A percentile compares a stretch with the other conserved stretches of the same genome.
phyloP scores from a whole-genome alignment of 2,797 vertebrate genomes.

The Anguilla marmorata region DNA sequence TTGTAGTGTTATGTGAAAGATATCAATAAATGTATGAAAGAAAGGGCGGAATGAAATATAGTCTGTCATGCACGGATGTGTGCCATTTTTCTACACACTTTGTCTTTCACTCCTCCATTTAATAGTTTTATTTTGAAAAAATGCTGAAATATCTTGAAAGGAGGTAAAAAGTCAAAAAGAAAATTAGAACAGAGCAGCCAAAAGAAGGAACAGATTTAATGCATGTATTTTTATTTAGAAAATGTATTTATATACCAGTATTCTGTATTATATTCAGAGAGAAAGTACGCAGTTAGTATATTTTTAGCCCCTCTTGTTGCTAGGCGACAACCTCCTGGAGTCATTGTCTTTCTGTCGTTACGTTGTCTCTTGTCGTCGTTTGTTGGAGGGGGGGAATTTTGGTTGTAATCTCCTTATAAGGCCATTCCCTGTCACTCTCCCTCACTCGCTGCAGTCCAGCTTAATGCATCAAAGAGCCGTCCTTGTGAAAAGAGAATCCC shows the following conservation, averaged over 20 bases:
- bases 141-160: constrained; percentile 2
- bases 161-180: constrained; percentile 15
- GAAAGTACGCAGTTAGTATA: constrained; percentile 56
- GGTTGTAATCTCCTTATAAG: constrained; percentile 46
- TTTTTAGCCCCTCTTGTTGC: constrained; percentile 75
- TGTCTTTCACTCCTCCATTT: neutral
- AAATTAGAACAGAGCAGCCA: neutral
- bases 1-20: neutral
- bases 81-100: neutral
- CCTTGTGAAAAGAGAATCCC: constrained; percentile 49
- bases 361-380: constrained; percentile 46
- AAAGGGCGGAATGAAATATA: neutral
- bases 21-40: neutral
- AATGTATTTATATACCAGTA: constrained; percentile 34
- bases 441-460: constrained; percentile 39
- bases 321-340: constrained; percentile 66
- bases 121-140: neutral
- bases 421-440: constrained; percentile 51
- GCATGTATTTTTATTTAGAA: constrained; percentile 35
- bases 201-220: constrained; percentile 29
- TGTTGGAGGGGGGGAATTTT: constrained; percentile 31
- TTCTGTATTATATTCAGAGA: constrained; percentile 35
- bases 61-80: neutral
- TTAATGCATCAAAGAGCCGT: constrained; percentile 59
- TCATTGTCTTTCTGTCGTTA: constrained; percentile 60